Evolutionary conservation across 2,113 vertebrate species (phyloP).

Genomic region (Hydrolagus affinis): DNA sequence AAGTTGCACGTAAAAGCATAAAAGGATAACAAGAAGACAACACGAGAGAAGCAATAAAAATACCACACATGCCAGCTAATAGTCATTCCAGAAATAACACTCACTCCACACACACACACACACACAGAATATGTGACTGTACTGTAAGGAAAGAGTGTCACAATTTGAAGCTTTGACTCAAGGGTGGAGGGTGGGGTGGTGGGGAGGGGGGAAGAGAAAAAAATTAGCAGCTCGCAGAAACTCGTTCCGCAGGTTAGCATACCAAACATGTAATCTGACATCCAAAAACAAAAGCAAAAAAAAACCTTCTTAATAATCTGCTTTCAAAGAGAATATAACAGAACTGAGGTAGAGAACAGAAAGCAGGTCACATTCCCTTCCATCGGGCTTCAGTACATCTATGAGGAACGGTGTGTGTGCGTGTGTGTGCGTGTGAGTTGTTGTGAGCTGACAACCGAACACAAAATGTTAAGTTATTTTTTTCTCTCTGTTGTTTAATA

Average conservation of each 20-base stretch:
- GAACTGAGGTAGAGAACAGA: conserved; percentile 92
- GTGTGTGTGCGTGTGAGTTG: no score
- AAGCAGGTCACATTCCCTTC: conserved; percentile 65
- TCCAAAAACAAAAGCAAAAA: conserved; percentile 34
- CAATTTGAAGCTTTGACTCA: conserved; percentile 42
- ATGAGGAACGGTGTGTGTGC: conserved; percentile 44
- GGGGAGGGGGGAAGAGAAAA: no score
- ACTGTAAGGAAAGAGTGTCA: neutral
- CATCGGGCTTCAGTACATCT: conserved; percentile 48
- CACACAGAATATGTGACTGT: conserved; percentile 28
- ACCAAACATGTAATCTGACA: conserved; percentile 46
- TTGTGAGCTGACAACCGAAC: neutral
- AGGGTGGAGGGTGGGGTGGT: no score
- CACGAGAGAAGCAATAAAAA: conserved; percentile 45
- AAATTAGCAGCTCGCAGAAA: conserved; percentile 50
- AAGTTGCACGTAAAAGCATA: conserved; percentile 54
- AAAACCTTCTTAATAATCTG: conserved; percentile 51
- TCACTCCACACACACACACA: neutral
- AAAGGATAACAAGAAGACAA: conserved; percentile 51
- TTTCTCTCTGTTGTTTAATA: no score
- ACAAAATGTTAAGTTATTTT: neutral
- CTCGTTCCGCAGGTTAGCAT: conserved; percentile 53
- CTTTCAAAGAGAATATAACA: conserved; percentile 68
- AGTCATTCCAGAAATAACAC: conserved; percentile 44
- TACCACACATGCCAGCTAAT: conserved; percentile 43